These are phyloP conservation scores for Scophthalmus maximus DNA, from an alignment of 2,113 vertebrate genomes.

Conservation along the genomic window DNA sequence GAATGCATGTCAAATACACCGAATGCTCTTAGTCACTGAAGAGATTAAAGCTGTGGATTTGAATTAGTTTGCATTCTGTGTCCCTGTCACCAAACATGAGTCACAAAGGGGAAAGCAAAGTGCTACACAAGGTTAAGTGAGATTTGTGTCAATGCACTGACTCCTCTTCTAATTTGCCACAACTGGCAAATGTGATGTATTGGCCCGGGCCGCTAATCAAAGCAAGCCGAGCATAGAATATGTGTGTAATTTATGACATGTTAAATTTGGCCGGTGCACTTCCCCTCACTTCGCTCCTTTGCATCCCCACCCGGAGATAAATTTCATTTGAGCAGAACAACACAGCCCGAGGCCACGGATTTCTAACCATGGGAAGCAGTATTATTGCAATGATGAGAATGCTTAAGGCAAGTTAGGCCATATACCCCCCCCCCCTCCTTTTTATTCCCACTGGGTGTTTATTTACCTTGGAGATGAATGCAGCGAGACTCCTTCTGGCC, in stretches of 20 bases:
- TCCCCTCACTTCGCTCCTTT: constrained; percentile 25
- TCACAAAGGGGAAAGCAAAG: constrained; percentile 51
- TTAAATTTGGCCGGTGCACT: constrained; percentile 54
- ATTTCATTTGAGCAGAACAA: constrained; percentile 54
- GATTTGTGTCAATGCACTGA: constrained; percentile 63
- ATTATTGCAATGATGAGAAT: constrained; percentile 70
- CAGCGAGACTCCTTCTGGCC: constrained; percentile 39
- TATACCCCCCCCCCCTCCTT: constrained; percentile 24
- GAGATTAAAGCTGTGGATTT: constrained; percentile 56
- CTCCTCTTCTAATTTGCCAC: constrained; percentile 46
- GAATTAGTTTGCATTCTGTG: constrained; percentile 56
- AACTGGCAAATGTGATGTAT: constrained; percentile 52
- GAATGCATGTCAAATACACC: constrained; percentile 37
- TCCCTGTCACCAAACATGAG: constrained; percentile 62
- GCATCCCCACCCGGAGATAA: constrained; percentile 54
- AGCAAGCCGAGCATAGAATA: constrained; percentile 66
- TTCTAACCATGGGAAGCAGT: constrained; percentile 63
- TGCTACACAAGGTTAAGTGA: constrained; percentile 45
- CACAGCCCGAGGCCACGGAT: constrained; percentile 18
- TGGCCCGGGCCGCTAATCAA: constrained; percentile 66
- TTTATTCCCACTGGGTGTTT: constrained; percentile 57
- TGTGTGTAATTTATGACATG: constrained; percentile 72
- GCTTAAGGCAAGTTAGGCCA: constrained; percentile 27
- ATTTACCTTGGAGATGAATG: constrained; percentile 70
- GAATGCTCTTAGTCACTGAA: constrained; percentile 7